Conservation (phyloP, 2,888 invertebrate genomes). For the Nymphalis c-album region DNA sequence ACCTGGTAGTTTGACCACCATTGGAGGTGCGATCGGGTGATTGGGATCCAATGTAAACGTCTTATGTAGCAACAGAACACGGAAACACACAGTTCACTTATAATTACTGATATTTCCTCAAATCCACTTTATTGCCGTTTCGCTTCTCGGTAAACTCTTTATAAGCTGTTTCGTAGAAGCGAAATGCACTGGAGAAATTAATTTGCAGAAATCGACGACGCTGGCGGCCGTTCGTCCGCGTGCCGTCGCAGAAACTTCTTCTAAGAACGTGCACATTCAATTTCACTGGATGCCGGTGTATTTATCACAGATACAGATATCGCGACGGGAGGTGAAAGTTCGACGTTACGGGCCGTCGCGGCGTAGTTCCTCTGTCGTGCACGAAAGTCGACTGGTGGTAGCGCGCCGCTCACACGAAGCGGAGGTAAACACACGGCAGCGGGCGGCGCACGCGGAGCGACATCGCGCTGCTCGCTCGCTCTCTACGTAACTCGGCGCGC, state of each 20-base stretch:
- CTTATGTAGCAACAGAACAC: constrained; percentile 67
- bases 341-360: constrained; percentile 54
- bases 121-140: constrained; percentile 78
- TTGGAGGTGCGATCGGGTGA: constrained; percentile 71
- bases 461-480: constrained; percentile 42
- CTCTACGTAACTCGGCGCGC: constrained; percentile 50
- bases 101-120: constrained; percentile 77
- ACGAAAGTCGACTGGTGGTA: constrained; percentile 62
- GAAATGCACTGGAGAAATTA: constrained; percentile 76
- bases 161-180: constrained; percentile 78
- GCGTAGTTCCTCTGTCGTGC: constrained; percentile 58
- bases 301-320: constrained; percentile 76
- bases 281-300: constrained; percentile 69
- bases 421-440: constrained; percentile 49
- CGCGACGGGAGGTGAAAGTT: constrained; percentile 76
- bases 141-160: constrained; percentile 79
- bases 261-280: constrained; percentile 75
- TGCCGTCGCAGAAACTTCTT: constrained; percentile 67
- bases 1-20: constrained; percentile 81
- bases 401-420: constrained; percentile 36
- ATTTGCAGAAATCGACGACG: constrained; percentile 74
- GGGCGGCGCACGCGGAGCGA: constrained; percentile 38
- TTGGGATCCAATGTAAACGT: constrained; percentile 81
- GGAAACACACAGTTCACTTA: constrained; percentile 76
- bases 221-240: constrained; percentile 61